Evolutionary conservation across 2,113 vertebrate species (phyloP).

Genomic region (Martes martes): DNA sequence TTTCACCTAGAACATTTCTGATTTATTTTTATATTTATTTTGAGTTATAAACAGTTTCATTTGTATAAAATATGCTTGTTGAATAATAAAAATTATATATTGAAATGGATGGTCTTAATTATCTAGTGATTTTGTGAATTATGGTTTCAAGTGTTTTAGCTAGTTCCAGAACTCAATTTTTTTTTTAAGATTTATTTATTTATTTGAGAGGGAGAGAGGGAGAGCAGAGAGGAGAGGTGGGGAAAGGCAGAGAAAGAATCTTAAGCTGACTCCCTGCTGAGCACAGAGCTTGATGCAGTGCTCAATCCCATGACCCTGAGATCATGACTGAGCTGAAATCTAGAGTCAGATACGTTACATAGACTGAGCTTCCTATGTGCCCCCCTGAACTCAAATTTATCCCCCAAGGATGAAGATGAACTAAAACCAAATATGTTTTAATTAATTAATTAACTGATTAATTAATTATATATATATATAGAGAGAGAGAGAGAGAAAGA

Average conservation of each 20-base stretch:
- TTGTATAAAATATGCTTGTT: background rate
- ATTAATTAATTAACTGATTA: background rate
- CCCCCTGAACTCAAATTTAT: background rate
- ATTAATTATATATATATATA: background rate
- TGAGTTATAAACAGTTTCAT: background rate
- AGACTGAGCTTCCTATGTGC: background rate
- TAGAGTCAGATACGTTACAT: background rate
- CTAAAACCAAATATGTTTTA: background rate
- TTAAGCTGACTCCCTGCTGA: background rate
- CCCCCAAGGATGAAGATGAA: background rate
- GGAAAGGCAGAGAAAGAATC: background rate
- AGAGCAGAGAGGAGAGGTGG: background rate
- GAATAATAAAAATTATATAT: background rate
- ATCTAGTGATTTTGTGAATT: background rate
- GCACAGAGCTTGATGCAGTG: background rate
- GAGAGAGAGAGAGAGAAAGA: background rate
- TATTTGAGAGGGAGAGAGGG: background rate
- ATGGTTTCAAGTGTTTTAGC: background rate
- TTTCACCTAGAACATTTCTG: background rate
- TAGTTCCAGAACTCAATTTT: background rate
- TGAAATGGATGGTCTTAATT: background rate
- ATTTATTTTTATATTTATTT: background rate
- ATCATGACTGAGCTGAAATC: background rate
- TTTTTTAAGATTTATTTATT: background rate
- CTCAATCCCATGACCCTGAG: background rate